Evolutionary conservation across 2,797 vertebrate genomes (phyloP), one percentile per base, ranked within the genome.

Genomic region (Pelobates cultripes): DNA sequence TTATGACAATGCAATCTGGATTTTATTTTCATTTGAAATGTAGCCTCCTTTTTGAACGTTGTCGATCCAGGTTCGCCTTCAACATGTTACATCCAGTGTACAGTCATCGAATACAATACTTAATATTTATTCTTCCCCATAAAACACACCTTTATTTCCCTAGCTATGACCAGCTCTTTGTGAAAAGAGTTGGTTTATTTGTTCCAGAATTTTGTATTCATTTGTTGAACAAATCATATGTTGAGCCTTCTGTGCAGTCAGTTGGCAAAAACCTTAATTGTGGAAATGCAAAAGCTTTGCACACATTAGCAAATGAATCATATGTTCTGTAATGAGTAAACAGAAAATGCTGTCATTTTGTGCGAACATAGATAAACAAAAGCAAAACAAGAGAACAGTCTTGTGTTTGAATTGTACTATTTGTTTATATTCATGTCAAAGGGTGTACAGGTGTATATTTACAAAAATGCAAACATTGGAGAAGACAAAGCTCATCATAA

Each of bases 241-340:
- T 17, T 9, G 42, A 57, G 70, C 61, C 7, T 0, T 73, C 6
- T 45, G 80, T 43, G 71, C 55, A 8, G 77, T 8, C 79, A 41
- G 6, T 73, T 3, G 40, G 79, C 83, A 78, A 66, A 76, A 28
- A 40, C 47, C 3, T 70, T 61, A 67, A 61, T 75, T 70, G 69
- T 77, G 75, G 78, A 79, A 84, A 79, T 73, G 74, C 73, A 64
- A 79, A 79, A 69, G 82, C 82, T 77, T 71, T 74, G 63, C 77
- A 75, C 64, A 81, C 73, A 81, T 81, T 81, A 79, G 53, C 81
- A 66, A 84, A 84, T 84, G 82, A 79, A 84, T 79, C 77, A 84
- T 84, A 79, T 71, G 82, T 67, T 75, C 66, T 13, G 73, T 15
- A 40, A 57, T 57, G 75, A 79, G 70, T 75, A 84, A 84, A 79